A percentile compares a stretch with the other conserved stretches of the same genome.
phyloP scores from a whole-genome alignment of 2,888 invertebrate species.

The Zaprionus obscuricornis region DNA sequence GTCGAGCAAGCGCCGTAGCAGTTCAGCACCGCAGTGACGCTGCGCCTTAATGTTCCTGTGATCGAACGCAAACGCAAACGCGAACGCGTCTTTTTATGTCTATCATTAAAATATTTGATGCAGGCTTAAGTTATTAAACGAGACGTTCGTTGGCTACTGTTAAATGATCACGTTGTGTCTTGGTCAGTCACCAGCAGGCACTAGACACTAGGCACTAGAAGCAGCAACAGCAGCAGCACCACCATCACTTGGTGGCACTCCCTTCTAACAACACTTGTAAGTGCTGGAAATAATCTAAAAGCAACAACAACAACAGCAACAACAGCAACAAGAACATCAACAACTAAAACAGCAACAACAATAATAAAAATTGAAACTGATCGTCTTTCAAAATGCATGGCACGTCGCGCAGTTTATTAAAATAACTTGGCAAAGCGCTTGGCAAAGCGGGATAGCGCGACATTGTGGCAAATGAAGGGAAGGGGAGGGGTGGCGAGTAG shows the following conservation, averaged over 20 bases:
- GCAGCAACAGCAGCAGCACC: no score
- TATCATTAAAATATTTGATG: slow-evolving; percentile 76
- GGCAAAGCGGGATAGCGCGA: background rate
- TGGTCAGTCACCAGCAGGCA: slow-evolving; percentile 45
- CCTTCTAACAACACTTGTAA: slow-evolving; percentile 78
- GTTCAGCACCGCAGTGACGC: no score
- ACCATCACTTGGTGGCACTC: slow-evolving; percentile 65
- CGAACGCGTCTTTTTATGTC: slow-evolving; percentile 65
- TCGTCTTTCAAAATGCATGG: slow-evolving; percentile 79
- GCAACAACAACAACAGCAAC: slow-evolving; percentile 28
- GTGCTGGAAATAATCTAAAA: slow-evolving; percentile 74
- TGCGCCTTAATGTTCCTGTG: no score
- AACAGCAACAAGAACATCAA: slow-evolving; percentile 18
- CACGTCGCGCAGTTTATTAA: slow-evolving; percentile 84
- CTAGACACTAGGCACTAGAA: no score
- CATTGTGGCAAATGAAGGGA: slow-evolving; percentile 20
- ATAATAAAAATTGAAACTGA: slow-evolving; percentile 79
- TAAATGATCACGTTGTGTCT: slow-evolving; percentile 72
- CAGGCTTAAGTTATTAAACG: slow-evolving; percentile 56
- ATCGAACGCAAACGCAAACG: no score
- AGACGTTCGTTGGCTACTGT: slow-evolving; percentile 72
- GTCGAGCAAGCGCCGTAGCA: slow-evolving; percentile 14
- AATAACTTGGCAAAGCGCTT: slow-evolving; percentile 80
- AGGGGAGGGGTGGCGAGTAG: slow-evolving; percentile 12
- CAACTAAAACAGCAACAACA: slow-evolving; percentile 43